phyloP scores from a whole-genome alignment of 2,113 vertebrate genomes.

The Bufo bufo region DNA sequence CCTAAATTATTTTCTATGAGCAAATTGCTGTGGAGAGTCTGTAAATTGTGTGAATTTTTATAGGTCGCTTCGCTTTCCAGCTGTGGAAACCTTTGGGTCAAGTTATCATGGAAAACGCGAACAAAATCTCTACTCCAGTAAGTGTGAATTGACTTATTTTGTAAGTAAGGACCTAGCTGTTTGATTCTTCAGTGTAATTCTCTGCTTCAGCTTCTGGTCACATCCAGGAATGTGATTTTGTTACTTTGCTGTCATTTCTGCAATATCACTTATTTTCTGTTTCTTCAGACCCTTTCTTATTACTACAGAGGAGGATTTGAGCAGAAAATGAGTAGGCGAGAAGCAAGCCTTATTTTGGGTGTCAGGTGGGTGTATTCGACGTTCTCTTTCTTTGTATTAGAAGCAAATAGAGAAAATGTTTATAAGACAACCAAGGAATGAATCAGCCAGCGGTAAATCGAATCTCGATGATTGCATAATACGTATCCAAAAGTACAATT shows the following conservation, averaged over 20 bases:
- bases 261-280: conserved; percentile 30
- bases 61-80: conserved; percentile 87
- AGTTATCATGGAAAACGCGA: conserved; percentile 80
- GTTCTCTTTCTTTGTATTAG: not conserved
- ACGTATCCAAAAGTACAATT: not conserved
- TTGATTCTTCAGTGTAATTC: conserved; percentile 20
- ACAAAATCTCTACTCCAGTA: conserved; percentile 81
- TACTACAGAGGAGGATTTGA: conserved; percentile 98
- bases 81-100: conserved; percentile 90
- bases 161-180: not conserved
- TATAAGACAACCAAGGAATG: not conserved
- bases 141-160: conserved; percentile 65
- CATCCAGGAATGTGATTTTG: conserved; percentile 6
- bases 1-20: not conserved
- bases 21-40: conserved; percentile 37
- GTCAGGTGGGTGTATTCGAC: conserved; percentile 80
- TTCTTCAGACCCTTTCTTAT: conserved; percentile 77
- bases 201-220: conserved; percentile 39
- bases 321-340: conserved; percentile 89
- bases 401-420: not conserved
- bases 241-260: conserved; percentile 49
- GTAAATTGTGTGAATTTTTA: conserved; percentile 59
- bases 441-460: not conserved
- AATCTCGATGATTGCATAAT: not conserved
- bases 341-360: conserved; percentile 91